Evolutionary conservation across 2,888 invertebrate genomes (phyloP).

Genomic region (Tuberolachnus salignus): DNA sequence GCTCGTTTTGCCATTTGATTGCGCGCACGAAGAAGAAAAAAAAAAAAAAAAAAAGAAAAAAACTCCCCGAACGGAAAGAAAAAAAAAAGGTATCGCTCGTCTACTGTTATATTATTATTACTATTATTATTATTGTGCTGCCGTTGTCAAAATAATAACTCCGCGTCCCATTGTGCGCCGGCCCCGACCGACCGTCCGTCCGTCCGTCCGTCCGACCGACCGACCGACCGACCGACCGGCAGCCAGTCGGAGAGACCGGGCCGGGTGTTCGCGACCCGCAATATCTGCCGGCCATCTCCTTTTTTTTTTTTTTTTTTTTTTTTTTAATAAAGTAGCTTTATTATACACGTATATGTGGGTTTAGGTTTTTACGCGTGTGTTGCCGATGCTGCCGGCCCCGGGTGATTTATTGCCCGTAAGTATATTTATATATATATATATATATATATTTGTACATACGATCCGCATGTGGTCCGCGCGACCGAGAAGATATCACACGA

Average conservation of each 20-base stretch:
- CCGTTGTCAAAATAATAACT: neutral
- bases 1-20: constrained; percentile 28
- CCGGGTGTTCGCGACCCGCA: neutral
- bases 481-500: neutral
- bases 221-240: no score
- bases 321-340: constrained; percentile 53
- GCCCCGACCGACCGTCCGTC: no score
- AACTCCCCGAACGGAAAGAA: neutral
- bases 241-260: no score
- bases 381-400: neutral
- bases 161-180: no score
- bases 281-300: constrained; percentile 22
- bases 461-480: constrained; percentile 48
- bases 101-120: neutral
- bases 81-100: neutral
- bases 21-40: neutral
- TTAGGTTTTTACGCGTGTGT: neutral
- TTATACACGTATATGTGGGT: constrained; percentile 14
- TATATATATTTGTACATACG: neutral
- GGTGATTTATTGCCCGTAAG: constrained; percentile 47
- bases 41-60: neutral
- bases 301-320: no score
- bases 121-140: no score
- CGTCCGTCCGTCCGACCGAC: no score
- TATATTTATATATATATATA: neutral